Conservation (phyloP, 2,797 vertebrate genomes). For the Etheostoma nigrum region DNA sequence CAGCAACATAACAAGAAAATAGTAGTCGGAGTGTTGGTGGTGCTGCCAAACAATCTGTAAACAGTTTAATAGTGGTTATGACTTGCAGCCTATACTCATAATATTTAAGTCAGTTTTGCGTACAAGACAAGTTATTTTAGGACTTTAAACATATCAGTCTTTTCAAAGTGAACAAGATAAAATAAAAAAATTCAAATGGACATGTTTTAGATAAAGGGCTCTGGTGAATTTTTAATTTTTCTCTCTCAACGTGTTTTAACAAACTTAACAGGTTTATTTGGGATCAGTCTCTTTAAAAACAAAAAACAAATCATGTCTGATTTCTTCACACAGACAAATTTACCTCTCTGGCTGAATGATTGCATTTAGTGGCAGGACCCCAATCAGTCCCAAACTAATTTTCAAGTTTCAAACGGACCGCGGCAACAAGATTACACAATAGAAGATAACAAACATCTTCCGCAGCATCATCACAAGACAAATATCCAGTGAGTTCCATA, state of each 20-base stretch:
- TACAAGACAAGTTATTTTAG: not conserved
- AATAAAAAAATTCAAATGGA: not conserved
- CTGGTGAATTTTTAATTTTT: not conserved
- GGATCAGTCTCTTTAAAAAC: not conserved
- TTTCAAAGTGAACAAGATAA: not conserved
- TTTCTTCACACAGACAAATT: not conserved
- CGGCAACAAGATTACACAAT: constrained; percentile 8
- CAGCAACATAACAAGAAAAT: constrained; percentile 13
- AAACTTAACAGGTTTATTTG: not conserved
- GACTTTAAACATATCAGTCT: not conserved
- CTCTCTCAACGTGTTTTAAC: not conserved
- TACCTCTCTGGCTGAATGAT: not conserved
- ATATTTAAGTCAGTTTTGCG: not conserved
- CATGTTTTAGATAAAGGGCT: not conserved
- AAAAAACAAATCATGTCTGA: not conserved
- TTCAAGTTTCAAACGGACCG: not conserved
- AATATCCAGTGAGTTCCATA: constrained; percentile 46
- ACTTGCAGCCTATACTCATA: not conserved
- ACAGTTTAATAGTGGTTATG: constrained; percentile 25
- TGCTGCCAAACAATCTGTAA: constrained; percentile 6
- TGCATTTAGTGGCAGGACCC: not conserved
- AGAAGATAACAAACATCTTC: constrained; percentile 21
- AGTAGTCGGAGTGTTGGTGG: not conserved
- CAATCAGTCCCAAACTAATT: not conserved
- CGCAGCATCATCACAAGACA: constrained; percentile 8